Base-by-base conservation (phyloP, 2,888 invertebrate species). In the Phytoseiulus persimilis region DNA sequence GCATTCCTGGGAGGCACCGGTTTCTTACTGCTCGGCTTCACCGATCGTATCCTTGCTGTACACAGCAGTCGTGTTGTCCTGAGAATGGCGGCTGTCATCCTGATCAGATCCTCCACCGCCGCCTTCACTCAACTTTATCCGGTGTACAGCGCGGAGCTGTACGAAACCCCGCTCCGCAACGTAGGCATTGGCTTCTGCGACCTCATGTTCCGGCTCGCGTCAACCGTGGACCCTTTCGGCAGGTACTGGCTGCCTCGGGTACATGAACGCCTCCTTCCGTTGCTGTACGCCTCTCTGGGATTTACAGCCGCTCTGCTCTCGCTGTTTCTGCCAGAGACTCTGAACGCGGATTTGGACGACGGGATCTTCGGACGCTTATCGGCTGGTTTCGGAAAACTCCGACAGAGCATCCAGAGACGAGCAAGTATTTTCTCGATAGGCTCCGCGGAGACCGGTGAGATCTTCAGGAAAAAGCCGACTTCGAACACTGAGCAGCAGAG, bases 101-200 rank as follows among this genome's bases (percentile, higher is more conserved):
- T 87, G 33, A 45, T 87, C n/a, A 31, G 87, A 23, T 87, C 87
- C 18, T 87, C 32, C 0, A 87, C 33, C n/a, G 87, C 33, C 31
- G 87, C 87, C 33, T 87, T 33, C 45, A 87, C 87, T n/a, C 87
- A 87, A 32, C 33, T 87, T 6, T 87, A 87, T 23, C 87, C 33
- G 87, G 87, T 87, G 32, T 87, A 87, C 87, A 45, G 32, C 23
- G 87, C 87, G 87, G 87, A 87, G 87, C 87, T 87, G 87, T 87
- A 87, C 87, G 2, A 33, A 11, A 87, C 33, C 33, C 83, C 83
- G 31, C 31, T 83, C 5, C 83, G 83, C 31, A 83, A 83, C 28
- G 31, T 83, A 11, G 83, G 83, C 31, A 83, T 83, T 23, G 45
- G 87, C 14, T 33, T 87, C 45, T 87, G 87, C 87, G 87, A 87